Conservation (phyloP, 1,140 invertebrate species). For the Anthonomus grandis region DNA sequence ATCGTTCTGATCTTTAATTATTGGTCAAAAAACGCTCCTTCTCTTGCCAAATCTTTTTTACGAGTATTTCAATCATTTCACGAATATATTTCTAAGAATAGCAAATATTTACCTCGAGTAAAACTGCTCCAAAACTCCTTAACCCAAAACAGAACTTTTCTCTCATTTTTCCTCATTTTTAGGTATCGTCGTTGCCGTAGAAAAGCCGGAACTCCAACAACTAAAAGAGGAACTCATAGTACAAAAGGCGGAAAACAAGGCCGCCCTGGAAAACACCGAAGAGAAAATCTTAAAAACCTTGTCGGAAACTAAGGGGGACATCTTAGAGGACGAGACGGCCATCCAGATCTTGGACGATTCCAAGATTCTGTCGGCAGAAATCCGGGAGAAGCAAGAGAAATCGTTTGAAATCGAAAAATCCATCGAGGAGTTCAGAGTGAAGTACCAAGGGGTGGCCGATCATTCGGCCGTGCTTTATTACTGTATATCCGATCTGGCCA, state of each 20-base stretch:
- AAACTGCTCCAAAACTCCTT: too few species aligned
- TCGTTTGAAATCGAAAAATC: conserved; percentile 52
- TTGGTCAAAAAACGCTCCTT: too few species aligned
- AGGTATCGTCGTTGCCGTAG: conserved; percentile 87
- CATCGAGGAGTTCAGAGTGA: conserved; percentile 78
- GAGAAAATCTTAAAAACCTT: conserved; percentile 87
- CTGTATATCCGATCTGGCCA: conserved; percentile 86
- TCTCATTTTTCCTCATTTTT: too few species aligned
- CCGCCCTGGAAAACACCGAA: conserved; percentile 81
- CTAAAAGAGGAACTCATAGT: conserved; percentile 81
- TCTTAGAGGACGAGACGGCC: conserved; percentile 88
- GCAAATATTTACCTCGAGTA: too few species aligned
- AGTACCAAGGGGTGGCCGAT: conserved; percentile 79
- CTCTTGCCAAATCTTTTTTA: too few species aligned
- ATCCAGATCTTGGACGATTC: conserved; percentile 85
- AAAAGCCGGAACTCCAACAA: conserved; percentile 86
- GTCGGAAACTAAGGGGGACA: conserved; percentile 81
- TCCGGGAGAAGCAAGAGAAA: conserved; percentile 79
- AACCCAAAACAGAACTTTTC: too few species aligned
- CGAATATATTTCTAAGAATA: too few species aligned
- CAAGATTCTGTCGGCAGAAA: conserved; percentile 77
- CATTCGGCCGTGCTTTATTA: conserved; percentile 89
- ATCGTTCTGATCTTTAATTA: too few species aligned
- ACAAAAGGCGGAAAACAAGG: conserved; percentile 80
- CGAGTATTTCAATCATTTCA: too few species aligned